Evolutionary conservation across 2,113 vertebrate species (phyloP).

Genomic region (Solenodon paradoxus): DNA sequence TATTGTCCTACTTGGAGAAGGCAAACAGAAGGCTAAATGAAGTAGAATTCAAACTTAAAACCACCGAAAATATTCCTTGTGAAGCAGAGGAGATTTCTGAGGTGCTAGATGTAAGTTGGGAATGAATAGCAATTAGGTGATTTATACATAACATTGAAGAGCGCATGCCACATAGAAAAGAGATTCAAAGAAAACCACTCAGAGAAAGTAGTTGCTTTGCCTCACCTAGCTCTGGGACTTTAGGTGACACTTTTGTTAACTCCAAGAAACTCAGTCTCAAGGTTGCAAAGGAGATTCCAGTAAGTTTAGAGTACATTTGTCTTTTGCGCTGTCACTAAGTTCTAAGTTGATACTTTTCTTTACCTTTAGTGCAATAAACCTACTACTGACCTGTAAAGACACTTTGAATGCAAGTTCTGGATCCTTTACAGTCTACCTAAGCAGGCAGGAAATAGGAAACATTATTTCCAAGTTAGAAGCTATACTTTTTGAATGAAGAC

Average conservation of each 20-base stretch:
- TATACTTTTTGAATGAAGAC: neutral
- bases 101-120: constrained; percentile 89
- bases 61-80: constrained; percentile 89
- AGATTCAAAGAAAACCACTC: neutral
- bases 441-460: neutral
- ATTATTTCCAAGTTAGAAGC: neutral
- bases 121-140: neutral
- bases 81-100: constrained; percentile 91
- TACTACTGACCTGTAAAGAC: neutral
- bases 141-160: neutral
- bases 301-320: neutral
- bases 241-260: neutral
- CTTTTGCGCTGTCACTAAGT: neutral
- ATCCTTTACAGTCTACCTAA: neutral
- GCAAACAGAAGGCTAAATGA: constrained; percentile 95
- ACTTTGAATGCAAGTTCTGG: neutral
- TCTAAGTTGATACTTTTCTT: neutral
- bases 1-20: constrained; percentile 93
- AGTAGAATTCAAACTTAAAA: constrained; percentile 91
- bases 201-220: neutral
- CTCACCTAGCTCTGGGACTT: neutral
- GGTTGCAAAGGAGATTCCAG: neutral
- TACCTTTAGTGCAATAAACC: neutral
- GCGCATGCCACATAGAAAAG: neutral
- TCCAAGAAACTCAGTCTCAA: neutral